Evolutionary conservation across 2,888 invertebrate genomes (phyloP).

Genomic region (Lithosia quadra): DNA sequence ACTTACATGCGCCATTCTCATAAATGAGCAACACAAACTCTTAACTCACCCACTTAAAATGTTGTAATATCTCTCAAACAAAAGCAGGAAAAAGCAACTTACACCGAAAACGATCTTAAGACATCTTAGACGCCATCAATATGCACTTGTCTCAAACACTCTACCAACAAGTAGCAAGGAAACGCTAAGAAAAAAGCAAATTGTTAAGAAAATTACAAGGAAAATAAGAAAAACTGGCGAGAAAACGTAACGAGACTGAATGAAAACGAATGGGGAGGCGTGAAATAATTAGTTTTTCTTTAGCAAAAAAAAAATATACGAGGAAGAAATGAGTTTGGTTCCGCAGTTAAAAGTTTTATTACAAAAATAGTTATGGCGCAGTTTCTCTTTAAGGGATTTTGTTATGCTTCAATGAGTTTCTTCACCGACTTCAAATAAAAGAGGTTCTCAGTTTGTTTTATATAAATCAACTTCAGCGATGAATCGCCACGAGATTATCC

Average conservation of each 20-base stretch:
- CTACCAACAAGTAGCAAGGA: slow-evolving; percentile 35
- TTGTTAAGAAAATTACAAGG: slow-evolving; percentile 37
- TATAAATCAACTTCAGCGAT: too few species aligned
- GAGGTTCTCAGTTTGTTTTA: neutral
- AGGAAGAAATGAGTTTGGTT: slow-evolving; percentile 22
- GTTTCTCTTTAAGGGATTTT: neutral
- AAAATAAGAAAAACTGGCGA: slow-evolving; percentile 33
- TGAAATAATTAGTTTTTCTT: slow-evolving; percentile 70
- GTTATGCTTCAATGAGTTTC: neutral
- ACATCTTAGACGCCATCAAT: slow-evolving; percentile 36
- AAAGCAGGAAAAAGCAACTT: neutral
- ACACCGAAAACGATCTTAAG: slow-evolving; percentile 29
- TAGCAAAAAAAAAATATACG: slow-evolving; percentile 30
- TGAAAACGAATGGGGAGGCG: slow-evolving; percentile 63
- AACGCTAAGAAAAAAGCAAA: slow-evolving; percentile 31
- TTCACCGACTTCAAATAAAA: neutral
- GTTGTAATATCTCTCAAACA: neutral
- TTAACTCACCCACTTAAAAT: neutral
- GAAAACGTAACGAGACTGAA: slow-evolving; percentile 59
- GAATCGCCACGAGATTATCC: too few species aligned
- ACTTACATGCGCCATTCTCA: too few species aligned
- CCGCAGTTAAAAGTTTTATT: slow-evolving; percentile 15
- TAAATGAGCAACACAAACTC: neutral
- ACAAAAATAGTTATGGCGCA: neutral
- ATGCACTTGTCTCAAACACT: slow-evolving; percentile 42